A percentile compares a stretch with the other conserved stretches of the same genome.
phyloP scores from a whole-genome alignment of 2,888 invertebrate species.

The Polyommatus iphigenia region DNA sequence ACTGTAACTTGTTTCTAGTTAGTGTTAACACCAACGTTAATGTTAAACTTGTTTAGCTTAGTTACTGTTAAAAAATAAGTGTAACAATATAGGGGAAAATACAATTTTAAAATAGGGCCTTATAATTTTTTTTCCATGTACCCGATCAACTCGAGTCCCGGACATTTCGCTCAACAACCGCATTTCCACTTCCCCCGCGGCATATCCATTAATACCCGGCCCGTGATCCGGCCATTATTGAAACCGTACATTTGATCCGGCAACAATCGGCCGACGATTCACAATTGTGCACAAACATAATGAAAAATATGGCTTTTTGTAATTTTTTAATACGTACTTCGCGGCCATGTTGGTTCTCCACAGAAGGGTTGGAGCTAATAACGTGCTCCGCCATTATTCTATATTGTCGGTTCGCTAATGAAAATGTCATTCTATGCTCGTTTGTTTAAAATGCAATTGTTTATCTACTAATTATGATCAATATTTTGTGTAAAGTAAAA shows the following conservation, averaged over 20 bases:
- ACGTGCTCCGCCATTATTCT: conserved; percentile 22
- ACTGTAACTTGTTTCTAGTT: no score
- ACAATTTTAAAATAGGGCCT: neutral
- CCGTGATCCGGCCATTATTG: conserved; percentile 69
- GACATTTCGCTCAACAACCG: conserved; percentile 32
- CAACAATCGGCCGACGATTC: conserved; percentile 39
- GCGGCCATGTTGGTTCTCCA: conserved; percentile 25
- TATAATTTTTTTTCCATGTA: neutral
- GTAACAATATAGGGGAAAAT: neutral
- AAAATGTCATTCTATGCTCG: conserved; percentile 14
- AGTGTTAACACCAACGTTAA: no score
- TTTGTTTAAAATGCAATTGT: conserved; percentile 19
- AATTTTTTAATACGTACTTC: conserved; percentile 33
- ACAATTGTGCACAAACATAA: conserved; percentile 36
- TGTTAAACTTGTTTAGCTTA: no score
- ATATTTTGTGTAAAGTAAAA: neutral
- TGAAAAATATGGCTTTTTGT: conserved; percentile 37
- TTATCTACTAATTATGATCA: neutral
- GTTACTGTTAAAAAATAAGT: neutral
- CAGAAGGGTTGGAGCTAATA: conserved; percentile 34
- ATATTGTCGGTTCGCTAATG: conserved; percentile 20
- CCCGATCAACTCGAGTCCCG: neutral
- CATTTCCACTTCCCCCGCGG: conserved; percentile 40
- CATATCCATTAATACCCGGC: conserved; percentile 54
- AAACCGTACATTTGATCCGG: conserved; percentile 59